Base-by-base conservation (phyloP, 2,113 vertebrate species). In the Oryzias melastigma region DNA sequence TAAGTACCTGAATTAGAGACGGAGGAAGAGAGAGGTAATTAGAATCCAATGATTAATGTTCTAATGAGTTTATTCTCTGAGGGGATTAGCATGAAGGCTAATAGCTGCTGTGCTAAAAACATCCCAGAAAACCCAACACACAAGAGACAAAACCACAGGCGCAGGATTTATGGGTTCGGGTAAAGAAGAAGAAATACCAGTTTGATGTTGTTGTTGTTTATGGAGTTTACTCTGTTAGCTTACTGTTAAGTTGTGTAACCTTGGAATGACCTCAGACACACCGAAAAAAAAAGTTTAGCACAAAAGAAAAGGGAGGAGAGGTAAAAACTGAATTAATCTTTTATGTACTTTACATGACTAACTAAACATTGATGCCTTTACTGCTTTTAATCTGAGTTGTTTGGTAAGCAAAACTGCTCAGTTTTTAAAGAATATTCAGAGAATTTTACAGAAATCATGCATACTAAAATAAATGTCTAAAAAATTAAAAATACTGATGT, bases 1-100 rank as follows among this genome's bases (percentile, higher is more conserved):
- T 59, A 44, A 77, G 59, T 69, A 80, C 68, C 78, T 85, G 82
- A 81, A 77, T 73, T 65, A 45, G 48, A 24, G 20, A 65, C 52
- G 48, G 16, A 20, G 35, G 57, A 44, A 60, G 80, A 71, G 73
- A 78, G 68, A 80, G 68, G 74, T 83, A 87, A 89, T 89, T 88
- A 89, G 86, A 89, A 87, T 78, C 76, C 68, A 85, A 72, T 85
- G 83, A 89, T 89, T 88, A 88, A 88, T 82, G 84, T 89, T 85
- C 88, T 89, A 89, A 89, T 89, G 84, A 89, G 85, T 88, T 86
- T 84, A 88, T 89, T 87, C 88, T 88, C 88, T 24, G 59, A 71
- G 85, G 88, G 86, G 88, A 89, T 89, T 88, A 88, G 63, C 78
- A 75, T 58, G 68, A 49, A 67, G 70, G 74, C 86, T 85, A 85